These are phyloP conservation scores for Cryptocheilus praepositus DNA, from an alignment of 2,888 invertebrate species.

Conservation along the genomic window DNA sequence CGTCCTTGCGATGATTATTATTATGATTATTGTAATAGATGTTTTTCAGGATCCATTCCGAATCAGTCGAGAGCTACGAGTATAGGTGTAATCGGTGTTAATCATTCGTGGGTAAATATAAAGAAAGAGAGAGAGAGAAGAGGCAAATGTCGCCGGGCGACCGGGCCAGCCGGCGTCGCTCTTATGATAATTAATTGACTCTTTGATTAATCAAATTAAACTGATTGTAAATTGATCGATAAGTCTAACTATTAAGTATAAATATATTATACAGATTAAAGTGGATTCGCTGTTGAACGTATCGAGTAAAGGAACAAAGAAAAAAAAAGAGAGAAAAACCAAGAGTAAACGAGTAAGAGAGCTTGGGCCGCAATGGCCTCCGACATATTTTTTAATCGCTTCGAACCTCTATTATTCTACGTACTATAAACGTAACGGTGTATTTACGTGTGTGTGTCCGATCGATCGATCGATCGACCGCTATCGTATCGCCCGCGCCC, in stretches of 20 bases:
- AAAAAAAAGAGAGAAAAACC: constrained; percentile 39
- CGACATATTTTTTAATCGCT: constrained; percentile 72
- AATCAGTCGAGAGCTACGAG: constrained; percentile 55
- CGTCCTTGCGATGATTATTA: not conserved
- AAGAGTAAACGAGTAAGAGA: constrained; percentile 66
- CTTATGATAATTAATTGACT: constrained; percentile 58
- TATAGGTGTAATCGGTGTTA: constrained; percentile 70
- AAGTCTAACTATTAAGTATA: constrained; percentile 58
- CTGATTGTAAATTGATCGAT: constrained; percentile 60
- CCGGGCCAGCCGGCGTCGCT: constrained; percentile 44
- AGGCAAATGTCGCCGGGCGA: constrained; percentile 26
- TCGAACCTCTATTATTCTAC: constrained; percentile 65
- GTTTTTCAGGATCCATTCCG: constrained; percentile 68
- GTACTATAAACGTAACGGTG: constrained; percentile 56
- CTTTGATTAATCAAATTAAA: constrained; percentile 61
- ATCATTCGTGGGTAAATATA: constrained; percentile 62
- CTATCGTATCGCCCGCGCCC: constrained; percentile 6
- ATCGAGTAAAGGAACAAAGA: constrained; percentile 34
- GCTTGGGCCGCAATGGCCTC: constrained; percentile 66
- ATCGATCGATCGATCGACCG: constrained; percentile 43
- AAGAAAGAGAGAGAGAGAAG: constrained; percentile 27
- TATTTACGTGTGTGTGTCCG: constrained; percentile 45
- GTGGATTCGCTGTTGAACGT: constrained; percentile 61
- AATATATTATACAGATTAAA: constrained; percentile 63
- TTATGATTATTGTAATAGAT: constrained; percentile 59